A percentile compares a stretch with the other conserved stretches of the same genome.
These are phyloP conservation scores for Zosterops lateralis DNA, from an alignment of 2,113 vertebrate species.

Conservation along the genomic window DNA sequence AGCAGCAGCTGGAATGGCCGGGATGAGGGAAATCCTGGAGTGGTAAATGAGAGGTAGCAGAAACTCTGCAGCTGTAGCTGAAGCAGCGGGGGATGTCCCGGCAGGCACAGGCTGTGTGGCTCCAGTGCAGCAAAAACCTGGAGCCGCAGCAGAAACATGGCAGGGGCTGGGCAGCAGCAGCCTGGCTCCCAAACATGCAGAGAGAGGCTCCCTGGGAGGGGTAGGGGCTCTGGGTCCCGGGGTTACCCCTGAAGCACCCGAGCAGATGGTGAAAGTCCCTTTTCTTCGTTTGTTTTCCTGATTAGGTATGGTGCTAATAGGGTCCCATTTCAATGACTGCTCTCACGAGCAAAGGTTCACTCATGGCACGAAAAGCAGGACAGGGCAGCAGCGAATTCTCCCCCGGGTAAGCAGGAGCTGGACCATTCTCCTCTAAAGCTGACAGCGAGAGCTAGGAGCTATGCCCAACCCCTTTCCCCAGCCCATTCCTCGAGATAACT, in stretches of 20 bases:
- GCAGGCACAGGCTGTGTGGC: background rate
- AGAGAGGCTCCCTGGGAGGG: too few relatives aligned
- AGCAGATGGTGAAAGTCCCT: background rate
- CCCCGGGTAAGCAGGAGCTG: background rate
- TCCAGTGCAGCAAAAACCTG: too few relatives aligned
- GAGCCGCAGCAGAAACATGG: background rate
- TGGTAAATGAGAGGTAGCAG: background rate
- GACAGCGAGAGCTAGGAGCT: background rate
- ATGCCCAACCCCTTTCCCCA: too few relatives aligned
- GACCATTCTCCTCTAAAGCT: accelerated
- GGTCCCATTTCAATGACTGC: background rate
- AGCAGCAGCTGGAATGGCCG: background rate
- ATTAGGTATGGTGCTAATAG: background rate
- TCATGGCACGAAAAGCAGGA: background rate
- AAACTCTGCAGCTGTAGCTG: background rate
- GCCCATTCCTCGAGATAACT: background rate
- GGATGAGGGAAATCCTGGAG: background rate
- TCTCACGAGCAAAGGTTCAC: background rate
- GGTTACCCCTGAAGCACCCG: too few relatives aligned
- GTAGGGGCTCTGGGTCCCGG: accelerated
- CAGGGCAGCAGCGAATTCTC: background rate
- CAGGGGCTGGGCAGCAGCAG: background rate
- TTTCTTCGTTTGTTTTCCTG: too few relatives aligned
- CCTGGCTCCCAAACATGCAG: background rate
- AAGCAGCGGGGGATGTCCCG: background rate